These are phyloP conservation scores for Ceryle rudis DNA, from an alignment of 2,797 vertebrate species.

Conservation along the genomic window DNA sequence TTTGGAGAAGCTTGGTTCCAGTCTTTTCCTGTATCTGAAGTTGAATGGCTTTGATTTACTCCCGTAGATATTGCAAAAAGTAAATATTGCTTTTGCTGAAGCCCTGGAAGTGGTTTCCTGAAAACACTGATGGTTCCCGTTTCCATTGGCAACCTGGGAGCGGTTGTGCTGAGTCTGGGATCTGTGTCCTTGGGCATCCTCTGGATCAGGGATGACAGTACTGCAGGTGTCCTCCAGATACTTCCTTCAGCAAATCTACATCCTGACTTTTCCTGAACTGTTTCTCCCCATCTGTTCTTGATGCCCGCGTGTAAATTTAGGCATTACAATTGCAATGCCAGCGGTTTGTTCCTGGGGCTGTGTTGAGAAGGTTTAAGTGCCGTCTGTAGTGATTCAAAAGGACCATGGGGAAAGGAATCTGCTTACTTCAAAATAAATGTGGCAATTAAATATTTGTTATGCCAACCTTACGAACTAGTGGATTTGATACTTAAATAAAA, in stretches of 20 bases:
- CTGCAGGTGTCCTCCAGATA: neutral
- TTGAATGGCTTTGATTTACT: neutral
- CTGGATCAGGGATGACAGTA: accelerated
- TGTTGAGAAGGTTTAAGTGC: neutral
- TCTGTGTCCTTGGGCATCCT: neutral
- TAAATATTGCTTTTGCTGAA: neutral
- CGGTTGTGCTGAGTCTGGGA: neutral
- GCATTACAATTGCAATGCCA: accelerated
- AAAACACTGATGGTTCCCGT: accelerated
- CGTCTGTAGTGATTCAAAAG: neutral
- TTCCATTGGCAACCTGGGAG: neutral
- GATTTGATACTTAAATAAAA: neutral
- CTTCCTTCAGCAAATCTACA: neutral
- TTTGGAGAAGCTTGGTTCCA: neutral
- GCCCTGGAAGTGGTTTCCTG: neutral
- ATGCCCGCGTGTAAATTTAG: accelerated
- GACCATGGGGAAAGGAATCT: neutral
- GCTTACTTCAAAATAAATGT: neutral
- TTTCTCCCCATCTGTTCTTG: neutral
- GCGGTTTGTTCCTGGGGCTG: neutral
- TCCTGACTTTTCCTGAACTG: accelerated
- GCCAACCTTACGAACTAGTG: neutral
- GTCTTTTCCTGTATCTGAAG: neutral
- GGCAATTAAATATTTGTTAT: neutral
- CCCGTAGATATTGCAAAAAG: neutral